Evolutionary conservation across 2,888 invertebrate genomes (phyloP).

Genomic region (Embidobia sp.): DNA sequence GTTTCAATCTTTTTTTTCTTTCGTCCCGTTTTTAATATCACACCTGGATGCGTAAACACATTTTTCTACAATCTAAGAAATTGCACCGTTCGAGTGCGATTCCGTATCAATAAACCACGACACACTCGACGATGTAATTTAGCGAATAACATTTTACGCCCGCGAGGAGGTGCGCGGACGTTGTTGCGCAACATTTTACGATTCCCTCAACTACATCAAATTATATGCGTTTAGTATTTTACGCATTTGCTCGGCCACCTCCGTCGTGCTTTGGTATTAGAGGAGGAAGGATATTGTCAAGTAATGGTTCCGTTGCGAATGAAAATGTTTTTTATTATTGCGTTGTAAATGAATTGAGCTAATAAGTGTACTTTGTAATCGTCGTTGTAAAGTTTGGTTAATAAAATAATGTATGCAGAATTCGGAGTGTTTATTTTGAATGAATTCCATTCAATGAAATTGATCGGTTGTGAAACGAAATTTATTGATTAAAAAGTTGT

Average conservation of each 20-base stretch:
- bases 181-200: constrained; percentile 29
- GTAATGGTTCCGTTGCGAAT: too few species aligned
- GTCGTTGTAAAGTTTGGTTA: too few species aligned
- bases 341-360: too few species aligned
- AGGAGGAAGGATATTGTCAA: too few species aligned
- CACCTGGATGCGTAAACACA: constrained; percentile 44
- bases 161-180: constrained; percentile 2
- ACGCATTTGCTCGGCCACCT: constrained; percentile 8
- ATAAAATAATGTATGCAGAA: too few species aligned
- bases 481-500: too few species aligned
- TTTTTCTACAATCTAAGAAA: constrained; percentile 45
- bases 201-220: constrained; percentile 26
- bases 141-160: constrained; percentile 19
- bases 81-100: constrained; percentile 23
- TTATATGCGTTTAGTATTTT: constrained; percentile 20
- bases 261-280: too few species aligned
- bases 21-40: constrained; percentile 49
- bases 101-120: constrained; percentile 44
- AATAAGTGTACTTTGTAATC: too few species aligned
- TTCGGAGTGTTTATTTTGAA: too few species aligned
- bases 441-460: too few species aligned
- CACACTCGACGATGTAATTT: constrained; percentile 8
- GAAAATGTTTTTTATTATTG: too few species aligned
- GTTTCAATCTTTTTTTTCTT: constrained; percentile 43
- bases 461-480: too few species aligned